These are phyloP conservation scores for Anoplius nigerrimus DNA, from an alignment of 2,888 invertebrate genomes.

Conservation along the genomic window DNA sequence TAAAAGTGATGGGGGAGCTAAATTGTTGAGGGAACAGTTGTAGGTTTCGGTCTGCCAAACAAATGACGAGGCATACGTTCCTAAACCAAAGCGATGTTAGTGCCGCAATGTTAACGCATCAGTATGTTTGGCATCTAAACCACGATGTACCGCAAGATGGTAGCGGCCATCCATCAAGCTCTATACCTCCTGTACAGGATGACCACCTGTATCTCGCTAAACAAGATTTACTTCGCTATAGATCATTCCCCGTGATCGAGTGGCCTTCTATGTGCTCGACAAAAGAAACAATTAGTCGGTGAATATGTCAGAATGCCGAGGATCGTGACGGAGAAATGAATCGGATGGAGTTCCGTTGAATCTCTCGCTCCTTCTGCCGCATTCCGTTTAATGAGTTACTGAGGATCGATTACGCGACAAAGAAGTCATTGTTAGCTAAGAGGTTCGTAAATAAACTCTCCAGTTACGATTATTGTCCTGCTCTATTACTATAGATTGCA, in stretches of 20 bases:
- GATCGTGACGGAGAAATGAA: conserved; percentile 21
- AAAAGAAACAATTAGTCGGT: conserved; percentile 52
- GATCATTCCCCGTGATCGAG: conserved; percentile 54
- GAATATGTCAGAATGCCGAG: conserved; percentile 16
- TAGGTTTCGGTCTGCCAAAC: too few species aligned
- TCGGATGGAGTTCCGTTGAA: conserved; percentile 19
- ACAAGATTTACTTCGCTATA: conserved; percentile 53
- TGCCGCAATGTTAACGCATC: conserved; percentile 44
- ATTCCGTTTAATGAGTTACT: too few species aligned
- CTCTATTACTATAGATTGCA: too few species aligned
- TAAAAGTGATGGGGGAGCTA: too few species aligned
- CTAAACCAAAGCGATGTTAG: conserved; percentile 4
- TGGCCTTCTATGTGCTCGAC: conserved; percentile 20
- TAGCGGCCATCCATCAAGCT: conserved; percentile 52
- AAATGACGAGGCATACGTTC: too few species aligned
- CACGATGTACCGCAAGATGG: conserved; percentile 53
- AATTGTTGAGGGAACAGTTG: too few species aligned
- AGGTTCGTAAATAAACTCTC: too few species aligned
- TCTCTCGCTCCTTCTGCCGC: too few species aligned
- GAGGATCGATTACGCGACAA: too few species aligned
- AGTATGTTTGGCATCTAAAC: conserved; percentile 55
- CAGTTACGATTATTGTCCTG: too few species aligned
- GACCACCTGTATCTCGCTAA: conserved; percentile 57
- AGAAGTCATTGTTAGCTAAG: too few species aligned
- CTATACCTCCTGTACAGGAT: conserved; percentile 46